These are phyloP conservation scores for Brotula barbata DNA, from an alignment of 2,797 vertebrate genomes.

Conservation along the genomic window DNA sequence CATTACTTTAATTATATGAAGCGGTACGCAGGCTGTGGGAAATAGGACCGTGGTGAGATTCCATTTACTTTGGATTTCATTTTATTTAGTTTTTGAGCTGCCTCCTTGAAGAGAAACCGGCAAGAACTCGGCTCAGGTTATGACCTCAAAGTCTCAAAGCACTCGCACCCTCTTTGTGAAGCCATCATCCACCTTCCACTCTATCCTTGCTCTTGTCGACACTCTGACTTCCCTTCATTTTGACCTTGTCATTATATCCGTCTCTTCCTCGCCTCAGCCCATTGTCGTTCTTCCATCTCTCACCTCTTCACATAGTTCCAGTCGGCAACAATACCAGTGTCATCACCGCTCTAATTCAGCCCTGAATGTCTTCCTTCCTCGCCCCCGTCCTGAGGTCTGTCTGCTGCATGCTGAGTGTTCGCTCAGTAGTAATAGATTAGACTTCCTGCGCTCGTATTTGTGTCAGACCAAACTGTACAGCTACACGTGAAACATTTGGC, in stretches of 20 bases:
- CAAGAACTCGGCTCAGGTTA: conserved; percentile 20
- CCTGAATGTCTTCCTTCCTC: conserved; percentile 24
- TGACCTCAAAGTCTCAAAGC: conserved; percentile 9
- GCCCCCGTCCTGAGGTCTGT: conserved; percentile 37
- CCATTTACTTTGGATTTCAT: not conserved
- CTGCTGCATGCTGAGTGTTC: conserved; percentile 33
- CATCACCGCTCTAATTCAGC: conserved; percentile 48
- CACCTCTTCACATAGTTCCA: conserved; percentile 40
- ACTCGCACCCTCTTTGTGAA: conserved; percentile 19
- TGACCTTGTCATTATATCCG: conserved; percentile 52
- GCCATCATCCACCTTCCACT: conserved; percentile 23
- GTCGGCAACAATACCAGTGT: conserved; percentile 50
- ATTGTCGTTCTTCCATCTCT: conserved; percentile 22
- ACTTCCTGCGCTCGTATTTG: conserved; percentile 5
- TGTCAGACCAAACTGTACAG: conserved; percentile 39
- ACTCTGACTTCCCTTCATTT: conserved; percentile 41
- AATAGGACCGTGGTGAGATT: not conserved
- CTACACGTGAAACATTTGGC: conserved; percentile 44
- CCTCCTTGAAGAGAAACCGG: not conserved
- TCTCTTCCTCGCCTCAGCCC: conserved; percentile 40
- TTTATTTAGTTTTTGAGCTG: not conserved
- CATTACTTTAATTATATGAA: not conserved
- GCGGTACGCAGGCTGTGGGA: not conserved
- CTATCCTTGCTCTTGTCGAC: conserved; percentile 31
- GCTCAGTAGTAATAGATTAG: conserved; percentile 38